A percentile compares a stretch with the other conserved stretches of the same genome.
These are phyloP conservation scores for Rhagophthalmus giganteus DNA, from an alignment of 2,888 invertebrate species.

Conservation along the genomic window DNA sequence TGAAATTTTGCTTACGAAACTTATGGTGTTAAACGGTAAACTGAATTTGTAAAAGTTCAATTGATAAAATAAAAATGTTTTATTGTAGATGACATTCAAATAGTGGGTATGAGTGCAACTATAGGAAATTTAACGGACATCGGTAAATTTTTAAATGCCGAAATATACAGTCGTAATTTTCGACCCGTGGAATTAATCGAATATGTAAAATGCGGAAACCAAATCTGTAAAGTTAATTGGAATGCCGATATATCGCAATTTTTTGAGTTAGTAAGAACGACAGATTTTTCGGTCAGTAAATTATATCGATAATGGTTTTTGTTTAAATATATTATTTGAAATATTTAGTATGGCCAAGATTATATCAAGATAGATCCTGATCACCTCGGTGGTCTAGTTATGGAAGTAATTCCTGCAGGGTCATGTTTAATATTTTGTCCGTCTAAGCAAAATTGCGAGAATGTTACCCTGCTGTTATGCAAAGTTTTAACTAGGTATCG, in stretches of 20 bases:
- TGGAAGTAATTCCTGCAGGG: conserved; percentile 76
- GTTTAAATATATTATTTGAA: too few relatives aligned
- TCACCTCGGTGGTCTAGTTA: conserved; percentile 74
- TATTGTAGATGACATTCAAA: conserved; percentile 68
- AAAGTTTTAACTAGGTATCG: conserved; percentile 58
- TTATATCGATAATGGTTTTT: too few relatives aligned
- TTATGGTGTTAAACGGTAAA: conserved; percentile 69
- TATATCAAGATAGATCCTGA: conserved; percentile 74
- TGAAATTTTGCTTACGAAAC: conserved; percentile 82
- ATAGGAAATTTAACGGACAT: conserved; percentile 88
- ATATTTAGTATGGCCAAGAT: conserved; percentile 63
- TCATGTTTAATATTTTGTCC: conserved; percentile 91
- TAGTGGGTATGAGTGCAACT: conserved; percentile 97
- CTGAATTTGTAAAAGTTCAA: conserved; percentile 36
- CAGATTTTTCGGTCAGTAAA: conserved; percentile 57
- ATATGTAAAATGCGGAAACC: conserved; percentile 76
- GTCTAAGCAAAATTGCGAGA: conserved; percentile 91
- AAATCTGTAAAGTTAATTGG: conserved; percentile 58
- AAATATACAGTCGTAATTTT: conserved; percentile 82
- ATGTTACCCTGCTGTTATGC: conserved; percentile 78
- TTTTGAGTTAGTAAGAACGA: conserved; percentile 56
- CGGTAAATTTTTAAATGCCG: conserved; percentile 77
- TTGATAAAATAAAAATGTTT: neutral
- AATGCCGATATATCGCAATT: conserved; percentile 57
- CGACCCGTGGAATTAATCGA: conserved; percentile 85